These are phyloP conservation scores for Linnaemya tessellans DNA, from an alignment of 2,888 invertebrate species.

Conservation along the genomic window DNA sequence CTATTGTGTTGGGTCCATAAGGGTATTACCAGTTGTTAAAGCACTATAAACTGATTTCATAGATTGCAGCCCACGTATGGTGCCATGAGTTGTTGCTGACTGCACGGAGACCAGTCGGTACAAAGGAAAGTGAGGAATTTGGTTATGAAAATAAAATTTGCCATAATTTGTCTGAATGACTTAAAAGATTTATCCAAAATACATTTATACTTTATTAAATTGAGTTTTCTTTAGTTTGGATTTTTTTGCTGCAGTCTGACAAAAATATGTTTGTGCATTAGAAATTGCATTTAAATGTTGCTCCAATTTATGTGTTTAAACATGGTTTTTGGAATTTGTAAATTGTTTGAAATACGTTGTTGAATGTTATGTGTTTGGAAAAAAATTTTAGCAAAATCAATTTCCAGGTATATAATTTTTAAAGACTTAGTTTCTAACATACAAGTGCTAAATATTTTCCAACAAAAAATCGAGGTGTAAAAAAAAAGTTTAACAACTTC, in stretches of 20 bases:
- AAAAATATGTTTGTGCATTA: background rate
- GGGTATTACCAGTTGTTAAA: conserved; percentile 49
- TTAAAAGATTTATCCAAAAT: conserved; percentile 51
- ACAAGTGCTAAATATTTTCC: conserved; percentile 48
- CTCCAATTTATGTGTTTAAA: conserved; percentile 4
- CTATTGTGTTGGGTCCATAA: conserved; percentile 31
- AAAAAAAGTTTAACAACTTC: background rate
- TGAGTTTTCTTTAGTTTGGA: background rate
- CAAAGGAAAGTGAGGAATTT: conserved; percentile 40
- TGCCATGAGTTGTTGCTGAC: background rate
- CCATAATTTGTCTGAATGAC: conserved; percentile 64
- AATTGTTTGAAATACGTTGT: background rate
- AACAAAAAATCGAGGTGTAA: conserved; percentile 27
- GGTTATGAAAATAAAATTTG: conserved; percentile 69
- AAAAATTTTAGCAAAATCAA: conserved; percentile 14
- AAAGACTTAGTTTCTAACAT: conserved; percentile 44
- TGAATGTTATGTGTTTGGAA: conserved; percentile 8
- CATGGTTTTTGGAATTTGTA: background rate
- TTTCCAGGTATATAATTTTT: conserved; percentile 47
- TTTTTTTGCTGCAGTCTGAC: background rate
- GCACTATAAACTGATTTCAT: conserved; percentile 52
- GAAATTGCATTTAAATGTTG: conserved; percentile 4
- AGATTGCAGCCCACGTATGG: conserved; percentile 3
- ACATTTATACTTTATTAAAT: conserved; percentile 19
- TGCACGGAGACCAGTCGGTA: background rate